Conservation (phyloP, 2,888 invertebrate genomes). For the Matsumyia berberina region DNA sequence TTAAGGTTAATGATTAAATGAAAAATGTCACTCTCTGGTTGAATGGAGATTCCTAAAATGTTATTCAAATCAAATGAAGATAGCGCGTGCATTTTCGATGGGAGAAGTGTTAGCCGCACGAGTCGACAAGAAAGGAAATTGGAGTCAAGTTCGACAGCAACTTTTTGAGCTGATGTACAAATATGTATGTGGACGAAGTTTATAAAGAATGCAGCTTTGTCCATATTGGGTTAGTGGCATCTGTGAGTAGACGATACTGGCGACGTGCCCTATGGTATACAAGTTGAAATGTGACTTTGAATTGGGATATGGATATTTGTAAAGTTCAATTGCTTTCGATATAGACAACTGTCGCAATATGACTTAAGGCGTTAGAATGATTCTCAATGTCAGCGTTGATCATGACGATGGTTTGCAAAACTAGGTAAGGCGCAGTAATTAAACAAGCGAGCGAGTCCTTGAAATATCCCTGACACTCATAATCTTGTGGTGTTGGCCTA, state of each 20-base stretch:
- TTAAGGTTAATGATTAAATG: neutral
- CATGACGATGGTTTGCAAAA: too few relatives aligned
- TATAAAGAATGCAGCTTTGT: neutral
- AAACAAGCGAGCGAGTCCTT: too few relatives aligned
- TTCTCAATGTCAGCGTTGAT: too few relatives aligned
- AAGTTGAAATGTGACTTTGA: neutral
- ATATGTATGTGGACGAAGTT: neutral
- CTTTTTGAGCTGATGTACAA: neutral
- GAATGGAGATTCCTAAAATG: neutral
- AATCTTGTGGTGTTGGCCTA: too few relatives aligned
- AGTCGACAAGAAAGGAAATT: neutral
- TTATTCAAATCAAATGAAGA: neutral
- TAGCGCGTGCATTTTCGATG: neutral
- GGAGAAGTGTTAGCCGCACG: neutral
- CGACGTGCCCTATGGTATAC: neutral
- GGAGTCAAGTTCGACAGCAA: conserved; percentile 3
- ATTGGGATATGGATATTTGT: neutral
- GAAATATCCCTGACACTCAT: too few relatives aligned
- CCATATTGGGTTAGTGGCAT: conserved; percentile 2
- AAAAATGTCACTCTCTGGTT: neutral
- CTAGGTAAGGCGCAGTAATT: too few relatives aligned
- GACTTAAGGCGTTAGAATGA: too few relatives aligned
- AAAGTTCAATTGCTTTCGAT: too few relatives aligned
- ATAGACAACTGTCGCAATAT: too few relatives aligned
- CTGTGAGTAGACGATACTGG: neutral